phyloP scores from a whole-genome alignment of 2,113 vertebrate species.

The Sterrhoptilus dennistouni region DNA sequence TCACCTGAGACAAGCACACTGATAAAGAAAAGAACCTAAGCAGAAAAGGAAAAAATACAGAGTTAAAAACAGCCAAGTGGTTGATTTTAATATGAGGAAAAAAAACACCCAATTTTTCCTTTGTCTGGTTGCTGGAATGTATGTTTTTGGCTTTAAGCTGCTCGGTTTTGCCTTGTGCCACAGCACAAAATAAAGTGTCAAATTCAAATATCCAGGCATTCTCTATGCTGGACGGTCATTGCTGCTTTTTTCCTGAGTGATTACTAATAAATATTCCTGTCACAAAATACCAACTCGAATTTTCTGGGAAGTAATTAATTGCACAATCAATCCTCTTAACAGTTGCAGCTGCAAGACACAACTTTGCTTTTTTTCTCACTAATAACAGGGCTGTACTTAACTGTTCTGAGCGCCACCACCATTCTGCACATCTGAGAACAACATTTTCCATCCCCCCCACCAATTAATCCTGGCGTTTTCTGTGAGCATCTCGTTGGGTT shows the following conservation, averaged over 20 bases:
- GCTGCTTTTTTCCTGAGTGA: neutral
- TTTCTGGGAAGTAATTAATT: slow-evolving; percentile 38
- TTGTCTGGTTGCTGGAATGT: neutral
- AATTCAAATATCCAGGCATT: neutral
- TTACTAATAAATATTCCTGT: slow-evolving; percentile 22
- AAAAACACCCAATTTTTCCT: neutral
- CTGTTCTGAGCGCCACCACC: neutral
- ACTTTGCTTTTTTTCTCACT: neutral
- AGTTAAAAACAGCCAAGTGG: neutral
- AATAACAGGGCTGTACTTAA: neutral
- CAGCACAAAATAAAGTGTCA: neutral
- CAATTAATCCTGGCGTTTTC: neutral
- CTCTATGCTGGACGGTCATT: accelerated
- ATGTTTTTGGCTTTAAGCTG: neutral
- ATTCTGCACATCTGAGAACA: neutral
- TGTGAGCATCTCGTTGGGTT: neutral
- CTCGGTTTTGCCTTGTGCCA: neutral
- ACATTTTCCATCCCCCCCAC: neutral
- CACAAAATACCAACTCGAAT: neutral
- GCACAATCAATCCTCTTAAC: neutral
- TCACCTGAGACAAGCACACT: neutral
- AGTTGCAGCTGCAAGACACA: slow-evolving; percentile 18
- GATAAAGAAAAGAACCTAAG: neutral
- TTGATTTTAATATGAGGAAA: neutral
- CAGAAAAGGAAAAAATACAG: neutral